Conservation (phyloP, 1,140 invertebrate species). For the Camponotus floridanus region DNA sequence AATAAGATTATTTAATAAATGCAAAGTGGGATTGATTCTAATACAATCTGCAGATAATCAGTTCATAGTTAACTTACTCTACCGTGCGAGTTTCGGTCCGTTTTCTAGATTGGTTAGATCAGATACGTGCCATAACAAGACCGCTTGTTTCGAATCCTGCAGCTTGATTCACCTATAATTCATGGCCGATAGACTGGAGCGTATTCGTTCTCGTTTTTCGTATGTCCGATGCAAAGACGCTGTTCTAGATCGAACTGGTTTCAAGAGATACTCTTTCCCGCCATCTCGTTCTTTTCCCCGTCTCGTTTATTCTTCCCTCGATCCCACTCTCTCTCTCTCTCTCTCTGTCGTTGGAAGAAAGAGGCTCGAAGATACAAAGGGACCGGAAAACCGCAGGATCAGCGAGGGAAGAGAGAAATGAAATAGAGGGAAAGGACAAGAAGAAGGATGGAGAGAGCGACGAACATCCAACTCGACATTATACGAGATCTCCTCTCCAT, state of each 20-base stretch:
- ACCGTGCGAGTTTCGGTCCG: constrained; percentile 5
- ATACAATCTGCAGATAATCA: not conserved
- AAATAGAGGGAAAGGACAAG: not conserved
- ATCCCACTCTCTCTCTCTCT: not conserved
- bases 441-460: not conserved
- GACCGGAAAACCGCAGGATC: constrained; percentile 58
- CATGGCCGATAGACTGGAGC: constrained; percentile 30
- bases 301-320: constrained; percentile 11
- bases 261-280: constrained; percentile 43
- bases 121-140: constrained; percentile 35
- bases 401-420: not conserved
- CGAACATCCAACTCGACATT: constrained; percentile 61
- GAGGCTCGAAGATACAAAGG: constrained; percentile 33
- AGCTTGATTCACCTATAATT: constrained; percentile 56
- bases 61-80: not conserved
- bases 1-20: not conserved
- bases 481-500: constrained; percentile 56
- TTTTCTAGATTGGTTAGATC: not conserved
- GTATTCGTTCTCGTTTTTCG: constrained; percentile 61
- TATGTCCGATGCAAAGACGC: constrained; percentile 65
- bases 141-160: constrained; percentile 49
- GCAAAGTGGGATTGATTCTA: not conserved
- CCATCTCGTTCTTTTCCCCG: constrained; percentile 17
- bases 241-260: constrained; percentile 71
- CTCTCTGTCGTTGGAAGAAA: not conserved